A percentile compares a stretch with the other conserved stretches of the same genome.
phyloP scores from a whole-genome alignment of 1,140 invertebrate species.

The Protaetia brevitarsis region DNA sequence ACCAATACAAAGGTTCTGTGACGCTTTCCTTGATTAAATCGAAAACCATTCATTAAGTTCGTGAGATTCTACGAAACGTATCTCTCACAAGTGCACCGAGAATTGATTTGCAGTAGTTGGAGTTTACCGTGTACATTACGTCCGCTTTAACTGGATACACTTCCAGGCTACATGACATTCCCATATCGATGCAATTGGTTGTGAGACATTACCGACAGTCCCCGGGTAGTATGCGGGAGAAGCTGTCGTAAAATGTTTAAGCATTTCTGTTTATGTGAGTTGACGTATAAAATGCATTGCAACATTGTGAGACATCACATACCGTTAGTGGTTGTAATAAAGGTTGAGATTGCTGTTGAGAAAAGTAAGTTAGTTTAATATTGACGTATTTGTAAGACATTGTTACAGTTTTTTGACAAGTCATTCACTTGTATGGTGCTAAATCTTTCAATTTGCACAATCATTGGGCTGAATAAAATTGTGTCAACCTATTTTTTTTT shows the following conservation, averaged over 20 bases:
- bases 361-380: no score
- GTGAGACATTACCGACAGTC: neutral
- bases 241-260: neutral
- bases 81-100: neutral
- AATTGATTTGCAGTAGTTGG: neutral
- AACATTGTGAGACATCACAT: neutral
- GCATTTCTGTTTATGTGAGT: neutral
- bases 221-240: neutral
- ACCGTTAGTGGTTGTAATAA: neutral
- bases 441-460: no score
- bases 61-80: no score
- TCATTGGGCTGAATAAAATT: no score
- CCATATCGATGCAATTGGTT: neutral
- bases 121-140: neutral
- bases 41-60: no score
- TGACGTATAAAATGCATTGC: neutral
- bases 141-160: neutral
- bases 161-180: neutral
- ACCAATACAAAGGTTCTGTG: no score
- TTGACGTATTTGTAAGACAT: no score
- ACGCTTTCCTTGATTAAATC: no score
- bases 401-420: no score
- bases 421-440: no score
- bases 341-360: neutral
- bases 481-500: no score